Conservation (phyloP, 2,888 invertebrate genomes). For the Eristalinus aeneus region DNA sequence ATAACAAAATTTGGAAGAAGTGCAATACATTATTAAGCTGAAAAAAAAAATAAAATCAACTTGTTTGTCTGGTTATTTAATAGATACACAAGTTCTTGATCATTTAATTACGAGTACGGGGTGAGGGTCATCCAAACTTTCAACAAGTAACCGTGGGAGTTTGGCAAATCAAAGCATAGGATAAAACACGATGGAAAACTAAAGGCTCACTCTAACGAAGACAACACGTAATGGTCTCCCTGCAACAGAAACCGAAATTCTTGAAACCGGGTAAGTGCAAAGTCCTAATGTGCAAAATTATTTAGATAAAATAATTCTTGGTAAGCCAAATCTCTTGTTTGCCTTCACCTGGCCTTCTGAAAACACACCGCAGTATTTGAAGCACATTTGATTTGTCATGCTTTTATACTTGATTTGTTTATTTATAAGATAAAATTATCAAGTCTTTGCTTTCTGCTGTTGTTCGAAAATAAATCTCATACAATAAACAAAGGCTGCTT, state of each 20-base stretch:
- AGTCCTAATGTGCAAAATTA: background rate
- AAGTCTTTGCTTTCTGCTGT: background rate
- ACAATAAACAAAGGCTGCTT: conserved; percentile 11
- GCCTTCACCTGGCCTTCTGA: conserved; percentile 20
- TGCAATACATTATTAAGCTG: background rate
- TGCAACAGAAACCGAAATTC: conserved; percentile 61
- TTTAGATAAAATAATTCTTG: background rate
- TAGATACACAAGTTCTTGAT: conserved; percentile 37
- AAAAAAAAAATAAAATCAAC: background rate
- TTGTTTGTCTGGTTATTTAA: background rate
- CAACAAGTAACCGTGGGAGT: conserved; percentile 31
- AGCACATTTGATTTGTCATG: background rate
- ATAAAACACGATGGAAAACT: conserved; percentile 45
- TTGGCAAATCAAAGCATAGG: background rate
- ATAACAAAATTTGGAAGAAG: background rate
- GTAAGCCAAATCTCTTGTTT: conserved; percentile 28
- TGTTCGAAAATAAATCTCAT: background rate
- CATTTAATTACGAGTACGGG: background rate
- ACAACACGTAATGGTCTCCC: conserved; percentile 63
- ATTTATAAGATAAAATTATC: conserved; percentile 10
- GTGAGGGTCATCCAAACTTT: conserved; percentile 16
- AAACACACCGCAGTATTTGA: background rate
- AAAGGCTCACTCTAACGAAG: background rate
- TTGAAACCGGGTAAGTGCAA: conserved; percentile 63
- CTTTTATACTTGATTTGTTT: background rate